Percentiles rank a stretch among this genome's conserved stretches.
phyloP scores from a whole-genome alignment of 2,888 invertebrate species.

The Morinoia aosen region DNA sequence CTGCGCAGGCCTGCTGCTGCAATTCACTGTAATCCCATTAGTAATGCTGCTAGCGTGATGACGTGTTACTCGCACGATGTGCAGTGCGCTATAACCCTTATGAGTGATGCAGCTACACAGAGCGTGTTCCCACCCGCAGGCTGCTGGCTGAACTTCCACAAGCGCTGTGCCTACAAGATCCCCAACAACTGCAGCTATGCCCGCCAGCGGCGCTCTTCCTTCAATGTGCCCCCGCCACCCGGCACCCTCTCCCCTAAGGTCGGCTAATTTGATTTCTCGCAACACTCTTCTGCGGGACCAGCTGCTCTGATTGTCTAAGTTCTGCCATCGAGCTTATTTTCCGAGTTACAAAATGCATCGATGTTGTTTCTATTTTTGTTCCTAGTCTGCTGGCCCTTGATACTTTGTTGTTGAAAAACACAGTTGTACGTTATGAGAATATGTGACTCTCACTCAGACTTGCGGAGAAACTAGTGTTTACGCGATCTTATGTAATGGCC shows the following conservation, averaged over 20 bases:
- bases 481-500: too few relatives aligned
- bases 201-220: slow-evolving; percentile 73
- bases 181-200: slow-evolving; percentile 92
- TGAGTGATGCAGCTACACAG: background rate
- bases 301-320: background rate
- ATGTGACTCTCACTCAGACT: too few relatives aligned
- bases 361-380: too few relatives aligned
- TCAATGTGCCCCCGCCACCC: slow-evolving; percentile 70
- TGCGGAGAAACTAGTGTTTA: too few relatives aligned
- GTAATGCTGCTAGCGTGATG: background rate
- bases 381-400: too few relatives aligned
- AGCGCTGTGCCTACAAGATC: slow-evolving; percentile 92
- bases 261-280: slow-evolving; percentile 72
- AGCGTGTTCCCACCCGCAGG: slow-evolving; percentile 76
- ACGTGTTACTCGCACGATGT: background rate
- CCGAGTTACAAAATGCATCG: too few relatives aligned
- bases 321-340: background rate
- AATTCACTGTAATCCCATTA: background rate
- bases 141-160: slow-evolving; percentile 98
- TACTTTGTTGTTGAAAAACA: too few relatives aligned
- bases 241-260: slow-evolving; percentile 82
- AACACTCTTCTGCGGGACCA: slow-evolving; percentile 71
- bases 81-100: background rate
- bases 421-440: too few relatives aligned
- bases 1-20: background rate